A percentile compares a stretch with the other conserved stretches of the same genome.
phyloP scores from a whole-genome alignment of 1,140 invertebrate species.

The Aphidius ervi region DNA sequence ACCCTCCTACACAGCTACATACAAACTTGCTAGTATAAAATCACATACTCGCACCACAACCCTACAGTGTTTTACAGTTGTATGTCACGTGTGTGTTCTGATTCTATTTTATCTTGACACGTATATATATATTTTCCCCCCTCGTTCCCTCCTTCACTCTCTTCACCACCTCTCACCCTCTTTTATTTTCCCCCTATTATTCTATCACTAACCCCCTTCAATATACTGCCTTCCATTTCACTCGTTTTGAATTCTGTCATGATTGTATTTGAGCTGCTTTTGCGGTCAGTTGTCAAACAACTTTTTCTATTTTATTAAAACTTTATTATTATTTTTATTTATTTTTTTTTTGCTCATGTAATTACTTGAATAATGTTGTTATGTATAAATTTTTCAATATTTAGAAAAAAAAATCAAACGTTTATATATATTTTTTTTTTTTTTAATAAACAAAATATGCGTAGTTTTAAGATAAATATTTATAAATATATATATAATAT shows the following conservation, averaged over 20 bases:
- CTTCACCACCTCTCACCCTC: no score
- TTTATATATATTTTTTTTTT: no score
- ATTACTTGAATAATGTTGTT: background rate
- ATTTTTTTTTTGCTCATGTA: background rate
- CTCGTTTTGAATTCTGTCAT: conserved; percentile 7
- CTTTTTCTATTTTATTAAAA: background rate
- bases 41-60: no score
- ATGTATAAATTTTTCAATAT: no score
- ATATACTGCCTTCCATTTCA: conserved; percentile 14
- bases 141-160: no score
- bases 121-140: no score
- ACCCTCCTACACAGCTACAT: background rate
- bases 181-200: conserved; percentile 6
- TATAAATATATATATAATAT: no score
- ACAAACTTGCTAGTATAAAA: no score
- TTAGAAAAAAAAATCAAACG: no score
- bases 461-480: no score
- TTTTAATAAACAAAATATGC: no score
- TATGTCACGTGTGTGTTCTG: conserved; percentile 9
- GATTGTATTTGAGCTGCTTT: conserved; percentile 29
- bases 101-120: conserved; percentile 11
- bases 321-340: no score
- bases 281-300: conserved; percentile 24
- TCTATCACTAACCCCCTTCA: conserved; percentile 2
- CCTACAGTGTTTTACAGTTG: background rate